Percentiles rank a stretch among this genome's conserved stretches.
phyloP scores from a whole-genome alignment of 2,888 invertebrate genomes.

The Tetramorium bicarinatum region DNA sequence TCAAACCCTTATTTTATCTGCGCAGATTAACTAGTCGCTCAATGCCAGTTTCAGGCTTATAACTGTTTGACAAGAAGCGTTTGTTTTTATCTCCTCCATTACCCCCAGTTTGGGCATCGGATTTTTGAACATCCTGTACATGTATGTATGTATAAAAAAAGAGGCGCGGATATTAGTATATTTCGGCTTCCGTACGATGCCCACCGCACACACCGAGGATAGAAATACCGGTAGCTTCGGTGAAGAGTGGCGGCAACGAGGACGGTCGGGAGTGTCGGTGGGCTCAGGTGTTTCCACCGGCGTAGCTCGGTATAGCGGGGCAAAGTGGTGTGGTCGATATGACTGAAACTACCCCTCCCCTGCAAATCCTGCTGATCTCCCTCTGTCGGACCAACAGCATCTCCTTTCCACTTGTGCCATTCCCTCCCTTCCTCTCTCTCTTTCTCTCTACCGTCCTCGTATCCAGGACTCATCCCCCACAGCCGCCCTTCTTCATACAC shows the following conservation, averaged over 20 bases:
- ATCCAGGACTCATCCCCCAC: slow-evolving; percentile 45
- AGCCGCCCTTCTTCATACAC: slow-evolving; percentile 49
- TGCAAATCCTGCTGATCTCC: slow-evolving; percentile 64
- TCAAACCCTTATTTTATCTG: too few species aligned
- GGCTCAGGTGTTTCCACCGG: slow-evolving; percentile 79
- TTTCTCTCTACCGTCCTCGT: slow-evolving; percentile 51
- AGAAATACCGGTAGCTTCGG: slow-evolving; percentile 43
- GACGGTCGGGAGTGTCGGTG: slow-evolving; percentile 57
- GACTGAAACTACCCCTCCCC: slow-evolving; percentile 75
- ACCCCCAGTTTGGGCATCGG: too few species aligned
- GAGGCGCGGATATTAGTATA: slow-evolving; percentile 57
- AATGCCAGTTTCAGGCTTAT: too few species aligned
- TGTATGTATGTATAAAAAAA: neutral
- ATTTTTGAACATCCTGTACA: neutral
- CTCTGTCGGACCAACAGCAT: slow-evolving; percentile 63
- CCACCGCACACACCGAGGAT: slow-evolving; percentile 16
- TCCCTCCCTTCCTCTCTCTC: slow-evolving; percentile 28
- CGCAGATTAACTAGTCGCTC: too few species aligned
- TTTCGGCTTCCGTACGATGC: slow-evolving; percentile 49
- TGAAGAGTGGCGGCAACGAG: slow-evolving; percentile 31
- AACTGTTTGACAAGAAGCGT: too few species aligned
- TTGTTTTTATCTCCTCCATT: too few species aligned
- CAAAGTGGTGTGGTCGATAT: slow-evolving; percentile 83
- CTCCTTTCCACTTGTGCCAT: slow-evolving; percentile 64
- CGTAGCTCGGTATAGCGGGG: slow-evolving; percentile 74